These are phyloP conservation scores for rat (Rattus norvegicus) DNA, from an alignment of 2,113 vertebrate species.

Conservation along the genomic window DNA sequence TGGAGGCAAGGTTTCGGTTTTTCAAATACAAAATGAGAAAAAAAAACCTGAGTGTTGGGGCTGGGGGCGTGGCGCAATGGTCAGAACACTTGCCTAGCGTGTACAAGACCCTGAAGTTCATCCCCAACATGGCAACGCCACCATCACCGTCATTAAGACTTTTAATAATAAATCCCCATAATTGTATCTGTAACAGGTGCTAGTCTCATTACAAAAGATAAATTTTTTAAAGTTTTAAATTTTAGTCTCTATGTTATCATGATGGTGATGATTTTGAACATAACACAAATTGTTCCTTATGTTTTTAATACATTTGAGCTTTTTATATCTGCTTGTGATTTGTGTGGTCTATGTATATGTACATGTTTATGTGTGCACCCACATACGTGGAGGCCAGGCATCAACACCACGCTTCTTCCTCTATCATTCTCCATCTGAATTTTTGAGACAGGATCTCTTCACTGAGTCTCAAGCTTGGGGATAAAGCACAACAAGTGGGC, in stretches of 20 bases:
- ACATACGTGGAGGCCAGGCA: not conserved
- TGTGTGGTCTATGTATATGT: not conserved
- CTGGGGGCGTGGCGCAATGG: not conserved
- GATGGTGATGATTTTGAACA: not conserved
- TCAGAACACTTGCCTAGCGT: not conserved
- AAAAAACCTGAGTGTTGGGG: not conserved
- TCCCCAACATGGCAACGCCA: not conserved
- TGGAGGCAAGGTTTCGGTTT: not conserved
- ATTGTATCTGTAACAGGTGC: constrained; percentile 11
- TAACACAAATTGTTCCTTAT: not conserved
- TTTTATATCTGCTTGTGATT: not conserved
- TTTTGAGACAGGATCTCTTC: not conserved
- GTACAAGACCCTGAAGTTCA: too few species aligned
- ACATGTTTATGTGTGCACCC: not conserved
- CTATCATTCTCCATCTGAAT: not conserved
- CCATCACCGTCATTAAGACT: not conserved
- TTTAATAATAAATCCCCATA: constrained; percentile 60
- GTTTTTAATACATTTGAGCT: not conserved
- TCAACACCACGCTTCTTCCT: not conserved
- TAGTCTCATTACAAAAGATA: not conserved
- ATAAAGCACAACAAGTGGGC: not conserved
- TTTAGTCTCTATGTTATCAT: not conserved
- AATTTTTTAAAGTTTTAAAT: not conserved
- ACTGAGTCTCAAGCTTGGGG: not conserved
- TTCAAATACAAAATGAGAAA: constrained; percentile 44